phyloP scores from a whole-genome alignment of 2,113 vertebrate genomes.

The Centropus bengalensis region DNA sequence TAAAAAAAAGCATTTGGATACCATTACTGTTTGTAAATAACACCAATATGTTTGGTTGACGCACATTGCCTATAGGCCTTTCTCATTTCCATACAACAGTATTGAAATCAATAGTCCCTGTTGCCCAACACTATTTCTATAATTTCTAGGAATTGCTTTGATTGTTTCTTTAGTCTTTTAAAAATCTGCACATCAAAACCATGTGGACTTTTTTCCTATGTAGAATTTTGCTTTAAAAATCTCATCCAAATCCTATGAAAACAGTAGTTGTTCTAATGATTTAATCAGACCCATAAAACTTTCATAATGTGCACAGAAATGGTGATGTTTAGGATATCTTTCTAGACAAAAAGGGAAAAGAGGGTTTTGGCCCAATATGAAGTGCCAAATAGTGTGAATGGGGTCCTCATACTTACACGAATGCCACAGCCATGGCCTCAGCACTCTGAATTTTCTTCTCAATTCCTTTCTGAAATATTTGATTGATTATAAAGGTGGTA shows the following conservation, averaged over 20 bases:
- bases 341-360: neutral
- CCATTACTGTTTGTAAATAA: slow-evolving; percentile 23
- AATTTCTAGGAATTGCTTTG: neutral
- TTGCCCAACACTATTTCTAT: neutral
- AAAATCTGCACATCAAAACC: neutral
- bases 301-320: neutral
- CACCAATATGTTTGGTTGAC: neutral
- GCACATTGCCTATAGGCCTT: neutral
- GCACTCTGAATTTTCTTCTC: neutral
- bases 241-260: neutral
- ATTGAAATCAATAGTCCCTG: neutral
- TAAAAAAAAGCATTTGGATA: neutral
- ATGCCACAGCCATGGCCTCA: neutral
- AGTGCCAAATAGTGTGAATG: neutral
- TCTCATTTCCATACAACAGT: slow-evolving; percentile 3
- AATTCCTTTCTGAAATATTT: neutral
- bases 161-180: neutral
- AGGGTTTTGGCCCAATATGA: neutral
- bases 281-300: neutral
- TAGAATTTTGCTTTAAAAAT: neutral
- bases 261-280: neutral
- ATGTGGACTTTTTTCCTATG: neutral
- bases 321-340: neutral
- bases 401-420: neutral
- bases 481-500: neutral